phyloP scores from a whole-genome alignment of 2,113 vertebrate species.

The Crotalus horridus region DNA sequence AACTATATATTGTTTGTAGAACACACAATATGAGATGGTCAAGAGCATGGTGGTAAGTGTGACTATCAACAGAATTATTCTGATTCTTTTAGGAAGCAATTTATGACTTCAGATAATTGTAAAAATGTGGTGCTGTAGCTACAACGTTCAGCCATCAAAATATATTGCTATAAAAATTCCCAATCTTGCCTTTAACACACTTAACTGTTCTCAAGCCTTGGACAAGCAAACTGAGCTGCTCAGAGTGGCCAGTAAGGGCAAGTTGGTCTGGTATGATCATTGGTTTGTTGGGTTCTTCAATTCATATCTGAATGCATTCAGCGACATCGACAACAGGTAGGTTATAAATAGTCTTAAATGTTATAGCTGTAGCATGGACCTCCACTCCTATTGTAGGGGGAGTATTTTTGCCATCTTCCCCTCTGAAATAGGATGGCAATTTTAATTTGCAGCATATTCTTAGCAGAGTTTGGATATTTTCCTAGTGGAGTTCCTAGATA shows the following conservation, averaged over 20 bases:
- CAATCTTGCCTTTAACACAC: background rate
- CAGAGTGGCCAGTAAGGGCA: background rate
- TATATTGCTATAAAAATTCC: background rate
- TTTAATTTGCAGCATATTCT: background rate
- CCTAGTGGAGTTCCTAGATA: background rate
- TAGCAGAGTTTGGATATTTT: background rate
- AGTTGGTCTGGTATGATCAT: background rate
- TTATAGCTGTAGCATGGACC: background rate
- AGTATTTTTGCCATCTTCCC: background rate
- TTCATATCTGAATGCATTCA: background rate
- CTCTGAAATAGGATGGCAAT: background rate
- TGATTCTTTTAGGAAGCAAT: background rate
- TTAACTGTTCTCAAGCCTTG: background rate
- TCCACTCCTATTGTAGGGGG: background rate
- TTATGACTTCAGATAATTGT: background rate
- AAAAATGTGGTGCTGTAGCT: background rate
- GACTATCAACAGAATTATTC: background rate
- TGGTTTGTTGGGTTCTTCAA: background rate
- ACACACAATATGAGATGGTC: background rate
- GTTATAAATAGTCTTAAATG: background rate
- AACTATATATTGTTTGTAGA: background rate
- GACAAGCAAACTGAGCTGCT: background rate
- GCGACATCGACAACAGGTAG: background rate
- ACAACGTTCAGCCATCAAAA: background rate
- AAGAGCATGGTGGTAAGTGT: background rate